phyloP scores from a whole-genome alignment of 2,888 invertebrate genomes.

The Lypha dubia region DNA sequence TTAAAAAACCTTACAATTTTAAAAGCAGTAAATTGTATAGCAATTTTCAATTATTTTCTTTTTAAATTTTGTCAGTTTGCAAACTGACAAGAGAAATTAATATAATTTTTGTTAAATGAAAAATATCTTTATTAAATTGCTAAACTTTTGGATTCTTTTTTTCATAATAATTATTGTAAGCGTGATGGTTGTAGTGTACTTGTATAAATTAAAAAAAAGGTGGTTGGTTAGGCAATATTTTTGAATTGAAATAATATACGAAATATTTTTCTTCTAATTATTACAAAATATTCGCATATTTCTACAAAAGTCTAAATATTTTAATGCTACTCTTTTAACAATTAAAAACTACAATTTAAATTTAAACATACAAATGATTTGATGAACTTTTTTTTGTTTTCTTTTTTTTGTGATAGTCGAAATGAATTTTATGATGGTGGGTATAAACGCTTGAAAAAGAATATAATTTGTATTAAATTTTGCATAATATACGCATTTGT shows the following conservation, averaged over 20 bases:
- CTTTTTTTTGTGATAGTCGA: constrained; percentile 5
- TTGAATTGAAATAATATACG: constrained; percentile 14
- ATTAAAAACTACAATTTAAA: constrained; percentile 27
- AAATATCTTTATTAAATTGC: constrained; percentile 28
- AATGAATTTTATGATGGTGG: constrained; percentile 18
- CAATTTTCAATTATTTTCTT: neutral
- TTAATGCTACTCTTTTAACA: constrained; percentile 23
- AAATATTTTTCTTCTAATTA: neutral
- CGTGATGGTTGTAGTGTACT: neutral
- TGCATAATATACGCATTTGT: neutral
- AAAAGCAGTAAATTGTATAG: neutral
- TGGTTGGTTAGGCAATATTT: constrained; percentile 32
- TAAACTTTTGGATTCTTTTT: constrained; percentile 8
- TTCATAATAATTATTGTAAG: neutral
- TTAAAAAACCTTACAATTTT: neutral
- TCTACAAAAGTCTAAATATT: neutral
- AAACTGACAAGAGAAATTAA: constrained; percentile 15
- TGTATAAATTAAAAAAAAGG: no score
- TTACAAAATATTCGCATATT: neutral
- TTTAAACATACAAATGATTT: no score
- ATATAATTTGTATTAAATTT: neutral
- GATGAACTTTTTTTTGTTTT: no score
- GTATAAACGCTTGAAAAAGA: constrained; percentile 23
- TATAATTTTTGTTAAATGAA: constrained; percentile 24
- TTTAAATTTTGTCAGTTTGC: neutral